Base-by-base conservation (phyloP, 2,888 invertebrate species). In the Allophyes oxyacanthae region DNA sequence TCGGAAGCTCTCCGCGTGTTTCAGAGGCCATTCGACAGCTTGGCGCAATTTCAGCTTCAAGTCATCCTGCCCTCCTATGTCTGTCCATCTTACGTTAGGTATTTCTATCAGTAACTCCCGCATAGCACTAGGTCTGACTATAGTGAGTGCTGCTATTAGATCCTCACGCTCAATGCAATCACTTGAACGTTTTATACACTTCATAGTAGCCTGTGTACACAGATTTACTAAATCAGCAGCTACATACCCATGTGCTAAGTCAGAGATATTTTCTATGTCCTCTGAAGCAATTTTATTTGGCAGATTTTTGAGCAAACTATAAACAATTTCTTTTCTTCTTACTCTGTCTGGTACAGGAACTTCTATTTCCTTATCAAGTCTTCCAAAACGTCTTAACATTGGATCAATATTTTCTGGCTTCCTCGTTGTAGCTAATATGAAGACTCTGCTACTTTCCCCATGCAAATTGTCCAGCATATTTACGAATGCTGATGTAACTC, bases 1-100 rank as follows among this genome's bases (percentile, higher is more conserved):
- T 40, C 88, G 78, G 79, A 99, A 98, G 62, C 96, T 96, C 60
- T 98, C 97, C 0, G 98, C 96, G 86, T 99, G 96, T 77, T 96
- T 96, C 20, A 99, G 84, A 0, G 99, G 99, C 99, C 99, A 99
- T 83, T 99, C 98, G 0, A 99, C 97, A 0, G 98, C 97, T 90
- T 99, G 98, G 68, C 96, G 95, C 20, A 99, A 89, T 78, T 98
- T 97, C 37, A 97, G 85, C 88, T 99, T 99, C 38, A 99, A 90
- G 30, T 97, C 95, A 26, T 96, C 95, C 85, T 98, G 98, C 0
- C 99, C 99, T 0, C 99, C 99, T 70, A 99, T 98, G 78, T 99
- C 99, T 0, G 95, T 89, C 99, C 99, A 99, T 70, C 95, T 95
- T 0, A 98, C 97, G 89, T 98, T 96, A 1, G 98, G 98, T 58